Evolutionary conservation across 2,888 invertebrate genomes (phyloP).

Genomic region (Drosophila paranaensis): DNA sequence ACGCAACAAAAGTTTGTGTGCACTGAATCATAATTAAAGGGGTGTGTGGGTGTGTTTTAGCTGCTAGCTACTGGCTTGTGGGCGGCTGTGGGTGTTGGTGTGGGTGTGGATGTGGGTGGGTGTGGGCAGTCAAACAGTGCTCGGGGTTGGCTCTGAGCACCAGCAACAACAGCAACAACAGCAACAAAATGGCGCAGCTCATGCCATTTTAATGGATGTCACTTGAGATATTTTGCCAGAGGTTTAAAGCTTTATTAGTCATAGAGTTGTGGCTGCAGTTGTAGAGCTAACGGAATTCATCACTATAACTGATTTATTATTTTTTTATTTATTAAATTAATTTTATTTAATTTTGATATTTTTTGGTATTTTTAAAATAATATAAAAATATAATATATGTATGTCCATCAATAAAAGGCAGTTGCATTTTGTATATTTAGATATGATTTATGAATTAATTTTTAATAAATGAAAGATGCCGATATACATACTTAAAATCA

Average conservation of each 20-base stretch:
- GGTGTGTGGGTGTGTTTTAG: slow-evolving; percentile 47
- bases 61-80: background rate
- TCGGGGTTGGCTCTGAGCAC: slow-evolving; percentile 27
- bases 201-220: slow-evolving; percentile 69
- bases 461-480: no score
- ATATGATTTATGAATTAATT: no score
- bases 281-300: background rate
- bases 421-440: no score
- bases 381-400: no score
- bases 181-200: slow-evolving; percentile 66
- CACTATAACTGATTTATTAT: no score
- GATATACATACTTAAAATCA: no score
- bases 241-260: slow-evolving; percentile 19
- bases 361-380: no score
- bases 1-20: slow-evolving; percentile 79
- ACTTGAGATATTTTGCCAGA: slow-evolving; percentile 47
- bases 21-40: slow-evolving; percentile 80
- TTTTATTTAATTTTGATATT: no score
- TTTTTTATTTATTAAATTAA: no score
- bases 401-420: no score
- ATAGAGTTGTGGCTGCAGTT: background rate
- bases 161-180: slow-evolving; percentile 37
- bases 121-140: slow-evolving; percentile 26
- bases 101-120: slow-evolving; percentile 1
- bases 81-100: background rate